Conservation (phyloP, 1,140 invertebrate genomes). For the Myzus persicae region DNA sequence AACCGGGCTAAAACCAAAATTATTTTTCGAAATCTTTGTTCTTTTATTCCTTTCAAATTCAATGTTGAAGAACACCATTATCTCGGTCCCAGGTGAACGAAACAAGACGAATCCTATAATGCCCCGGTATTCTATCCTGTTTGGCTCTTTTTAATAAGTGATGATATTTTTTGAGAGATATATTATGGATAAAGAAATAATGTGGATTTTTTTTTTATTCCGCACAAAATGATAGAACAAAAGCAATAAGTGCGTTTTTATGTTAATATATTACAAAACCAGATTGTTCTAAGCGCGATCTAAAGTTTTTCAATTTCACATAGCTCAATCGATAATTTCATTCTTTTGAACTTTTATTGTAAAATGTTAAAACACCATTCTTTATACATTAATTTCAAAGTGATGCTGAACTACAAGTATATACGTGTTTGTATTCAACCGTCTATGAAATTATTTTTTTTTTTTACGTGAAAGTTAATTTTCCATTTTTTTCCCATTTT, state of each 20-base stretch:
- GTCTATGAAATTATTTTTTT: constrained; percentile 1
- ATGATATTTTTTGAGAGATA: background rate
- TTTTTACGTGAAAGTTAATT: background rate
- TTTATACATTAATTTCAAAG: background rate
- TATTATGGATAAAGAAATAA: background rate
- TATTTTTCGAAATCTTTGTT: background rate
- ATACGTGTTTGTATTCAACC: background rate
- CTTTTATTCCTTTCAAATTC: background rate
- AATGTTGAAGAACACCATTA: background rate
- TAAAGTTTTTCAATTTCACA: constrained; percentile 16
- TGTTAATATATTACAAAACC: constrained; percentile 40
- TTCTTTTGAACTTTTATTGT: background rate
- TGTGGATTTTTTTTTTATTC: background rate
- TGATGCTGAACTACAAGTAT: background rate
- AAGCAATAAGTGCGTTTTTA: background rate
- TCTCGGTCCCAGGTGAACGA: background rate
- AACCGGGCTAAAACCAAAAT: background rate
- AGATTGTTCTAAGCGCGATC: background rate
- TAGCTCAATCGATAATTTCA: background rate
- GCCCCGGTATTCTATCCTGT: background rate
- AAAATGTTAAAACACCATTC: background rate
- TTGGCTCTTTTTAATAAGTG: background rate
- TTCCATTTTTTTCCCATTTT: background rate
- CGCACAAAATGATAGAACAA: background rate
- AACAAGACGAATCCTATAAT: background rate